Evolutionary conservation across 1,140 invertebrate genomes (phyloP).

Genomic region (Chironomus striatipennis): DNA sequence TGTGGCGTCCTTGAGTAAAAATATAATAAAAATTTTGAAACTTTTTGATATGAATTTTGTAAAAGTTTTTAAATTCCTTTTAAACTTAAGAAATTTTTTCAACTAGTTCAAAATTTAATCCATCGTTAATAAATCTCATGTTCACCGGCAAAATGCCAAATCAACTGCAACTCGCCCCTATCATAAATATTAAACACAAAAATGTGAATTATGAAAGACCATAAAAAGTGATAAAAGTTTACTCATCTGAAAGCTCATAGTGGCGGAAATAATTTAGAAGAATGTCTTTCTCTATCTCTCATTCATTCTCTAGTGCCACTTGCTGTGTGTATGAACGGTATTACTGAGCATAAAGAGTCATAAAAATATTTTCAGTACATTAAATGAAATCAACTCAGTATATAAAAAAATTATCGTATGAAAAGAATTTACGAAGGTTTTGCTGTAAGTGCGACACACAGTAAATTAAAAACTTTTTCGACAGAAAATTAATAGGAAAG

Average conservation of each 20-base stretch:
- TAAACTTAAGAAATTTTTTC: too few relatives aligned
- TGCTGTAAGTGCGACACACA: conserved; percentile 4
- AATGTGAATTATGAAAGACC: background rate
- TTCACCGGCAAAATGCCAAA: too few relatives aligned
- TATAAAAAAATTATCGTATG: background rate
- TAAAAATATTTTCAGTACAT: conserved; percentile 23
- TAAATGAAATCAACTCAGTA: background rate
- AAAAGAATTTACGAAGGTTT: background rate
- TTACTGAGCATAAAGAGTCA: conserved; percentile 1
- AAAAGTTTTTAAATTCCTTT: too few relatives aligned
- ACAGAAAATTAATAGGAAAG: background rate
- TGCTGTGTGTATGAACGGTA: background rate
- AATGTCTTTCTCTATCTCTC: background rate
- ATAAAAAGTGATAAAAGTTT: conserved; percentile 10
- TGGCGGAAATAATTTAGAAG: conserved; percentile 15
- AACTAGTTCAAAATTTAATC: too few relatives aligned
- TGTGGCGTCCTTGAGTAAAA: too few relatives aligned
- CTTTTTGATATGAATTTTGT: too few relatives aligned
- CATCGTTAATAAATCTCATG: too few relatives aligned
- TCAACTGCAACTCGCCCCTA: too few relatives aligned
- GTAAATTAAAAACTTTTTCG: background rate
- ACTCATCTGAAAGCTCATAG: conserved; percentile 11
- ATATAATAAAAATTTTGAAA: too few relatives aligned
- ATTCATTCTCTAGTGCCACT: background rate
- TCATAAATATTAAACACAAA: too few relatives aligned